A percentile compares a stretch with the other conserved stretches of the same genome.
Conservation (phyloP, 2,888 invertebrate genomes). For the Archips xylosteana region DNA sequence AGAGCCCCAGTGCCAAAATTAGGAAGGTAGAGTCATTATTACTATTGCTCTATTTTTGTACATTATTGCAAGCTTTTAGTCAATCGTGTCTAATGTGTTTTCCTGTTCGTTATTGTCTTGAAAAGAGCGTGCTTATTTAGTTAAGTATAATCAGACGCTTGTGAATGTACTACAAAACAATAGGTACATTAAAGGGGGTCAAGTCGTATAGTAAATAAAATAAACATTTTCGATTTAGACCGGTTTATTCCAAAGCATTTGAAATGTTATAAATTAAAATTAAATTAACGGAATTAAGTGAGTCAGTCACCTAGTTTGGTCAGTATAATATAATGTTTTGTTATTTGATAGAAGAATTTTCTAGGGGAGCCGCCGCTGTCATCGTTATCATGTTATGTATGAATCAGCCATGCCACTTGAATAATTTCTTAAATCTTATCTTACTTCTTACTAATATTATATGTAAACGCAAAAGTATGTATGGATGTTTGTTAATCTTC, state of each 20-base stretch:
- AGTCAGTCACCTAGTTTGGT: not conserved
- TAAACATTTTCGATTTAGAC: not conserved
- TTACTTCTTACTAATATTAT: no score
- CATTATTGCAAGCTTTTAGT: no score
- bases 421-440: not conserved
- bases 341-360: not conserved
- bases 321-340: not conserved
- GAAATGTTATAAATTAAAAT: not conserved
- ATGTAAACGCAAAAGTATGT: no score
- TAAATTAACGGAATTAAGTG: constrained; percentile 2
- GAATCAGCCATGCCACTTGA: not conserved
- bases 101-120: no score
- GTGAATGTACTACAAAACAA: no score
- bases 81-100: no score
- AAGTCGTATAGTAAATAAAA: not conserved
- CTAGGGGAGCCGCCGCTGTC: not conserved
- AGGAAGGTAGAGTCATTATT: no score
- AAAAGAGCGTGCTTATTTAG: no score
- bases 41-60: no score
- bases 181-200: not conserved
- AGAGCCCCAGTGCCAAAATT: no score
- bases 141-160: no score
- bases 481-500: no score
- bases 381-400: not conserved
- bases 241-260: not conserved